phyloP scores from a whole-genome alignment of 2,113 vertebrate genomes.

The Chionis minor region DNA sequence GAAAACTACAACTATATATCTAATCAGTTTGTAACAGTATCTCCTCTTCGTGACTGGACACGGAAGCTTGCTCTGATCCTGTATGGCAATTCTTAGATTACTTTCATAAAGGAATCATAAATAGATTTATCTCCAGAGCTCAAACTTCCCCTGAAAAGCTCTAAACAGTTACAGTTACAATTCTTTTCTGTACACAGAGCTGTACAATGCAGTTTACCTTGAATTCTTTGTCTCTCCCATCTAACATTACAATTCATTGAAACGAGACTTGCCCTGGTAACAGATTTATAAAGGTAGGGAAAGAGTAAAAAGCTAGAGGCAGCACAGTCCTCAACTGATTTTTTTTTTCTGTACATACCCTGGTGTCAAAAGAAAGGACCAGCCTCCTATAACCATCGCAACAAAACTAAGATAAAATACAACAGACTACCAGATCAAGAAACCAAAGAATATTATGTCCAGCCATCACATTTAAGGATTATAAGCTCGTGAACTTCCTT shows the following conservation, averaged over 20 bases:
- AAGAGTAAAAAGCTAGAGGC: neutral
- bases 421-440: neutral
- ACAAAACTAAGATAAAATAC: neutral
- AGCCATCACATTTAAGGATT: neutral
- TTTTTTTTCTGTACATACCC: neutral
- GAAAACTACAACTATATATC: neutral
- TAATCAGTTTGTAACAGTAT: neutral
- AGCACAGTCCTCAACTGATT: neutral
- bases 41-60: neutral
- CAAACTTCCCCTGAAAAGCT: neutral
- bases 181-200: neutral
- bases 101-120: neutral
- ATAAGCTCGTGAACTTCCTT: neutral
- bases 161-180: neutral
- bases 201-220: neutral
- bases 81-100: neutral
- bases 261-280: neutral
- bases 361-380: neutral
- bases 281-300: neutral
- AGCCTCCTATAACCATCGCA: neutral
- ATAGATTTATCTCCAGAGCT: neutral
- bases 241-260: neutral
- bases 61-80: neutral
- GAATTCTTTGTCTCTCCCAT: neutral
- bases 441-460: neutral